Evolutionary conservation across 1,140 invertebrate genomes (phyloP), one percentile per base, ranked within the genome.

Genomic region (Hypothenemus hampei): DNA sequence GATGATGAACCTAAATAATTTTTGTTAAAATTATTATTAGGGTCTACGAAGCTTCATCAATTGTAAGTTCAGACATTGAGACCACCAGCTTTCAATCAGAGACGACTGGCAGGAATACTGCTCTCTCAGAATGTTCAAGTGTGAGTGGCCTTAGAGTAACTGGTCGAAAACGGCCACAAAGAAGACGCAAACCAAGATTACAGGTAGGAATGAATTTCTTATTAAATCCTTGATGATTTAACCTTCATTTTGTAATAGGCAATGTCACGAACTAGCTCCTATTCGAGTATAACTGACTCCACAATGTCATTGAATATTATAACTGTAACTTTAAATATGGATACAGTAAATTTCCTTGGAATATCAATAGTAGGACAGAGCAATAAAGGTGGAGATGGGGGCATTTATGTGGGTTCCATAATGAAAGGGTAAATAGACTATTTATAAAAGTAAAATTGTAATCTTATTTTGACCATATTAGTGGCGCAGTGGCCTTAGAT

Each of bases 261-360:
- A 18, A 90, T 92, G 86, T 91, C 88, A 0, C 76, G 89, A 59
- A 91, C 91, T 10, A 91, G 89, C 3, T 91, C 88, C 18, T 92
- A 92, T 72, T 97, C 93, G 48, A 96, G 92, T 67, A 97, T 98
- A 65, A 98, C 95, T 22, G 96, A 99, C 75, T 97, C 93, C 24
- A 97, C 95, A 40, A 98, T 98, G 95, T 97, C 93, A 31, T 82
- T 99, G 58, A 97, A 99, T 77, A 96, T 99, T 44, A 98, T 99
- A 63, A 98, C 94, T 20, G 96, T 99, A 4, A 94, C 91, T 16
- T 73, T 94, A 43, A 90, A 91, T 71, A 89, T 93, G 85, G 89
- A 93, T 69, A 89, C 86, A 53, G 88, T 91, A 29, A 93, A 91
- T 74, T 94, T 93, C 72, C 78, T 95, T 40, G 92, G 92, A 24